phyloP scores from a whole-genome alignment of 2,113 vertebrate species.

The Petroica traversi region DNA sequence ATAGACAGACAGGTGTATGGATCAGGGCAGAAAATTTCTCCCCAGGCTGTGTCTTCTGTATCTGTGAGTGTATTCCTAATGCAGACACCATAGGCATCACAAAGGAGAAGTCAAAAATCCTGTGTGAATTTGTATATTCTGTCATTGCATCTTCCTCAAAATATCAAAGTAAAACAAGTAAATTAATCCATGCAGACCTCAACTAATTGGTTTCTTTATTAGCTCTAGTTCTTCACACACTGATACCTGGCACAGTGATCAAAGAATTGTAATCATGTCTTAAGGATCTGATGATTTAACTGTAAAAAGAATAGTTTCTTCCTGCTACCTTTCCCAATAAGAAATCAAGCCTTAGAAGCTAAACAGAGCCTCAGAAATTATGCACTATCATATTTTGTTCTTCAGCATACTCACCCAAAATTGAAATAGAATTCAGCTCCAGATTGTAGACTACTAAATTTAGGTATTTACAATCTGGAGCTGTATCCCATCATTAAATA shows the following conservation, averaged over 20 bases:
- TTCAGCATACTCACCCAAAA: neutral
- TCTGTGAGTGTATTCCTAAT: neutral
- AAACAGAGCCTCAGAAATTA: neutral
- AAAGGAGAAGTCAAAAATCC: neutral
- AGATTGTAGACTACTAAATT: constrained; percentile 5
- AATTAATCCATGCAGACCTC: neutral
- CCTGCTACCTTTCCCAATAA: neutral
- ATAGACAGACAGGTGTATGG: neutral
- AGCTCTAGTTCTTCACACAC: neutral
- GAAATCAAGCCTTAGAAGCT: neutral
- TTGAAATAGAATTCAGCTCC: neutral
- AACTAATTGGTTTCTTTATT: neutral
- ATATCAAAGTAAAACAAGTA: neutral
- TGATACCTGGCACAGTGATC: neutral
- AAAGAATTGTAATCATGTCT: neutral
- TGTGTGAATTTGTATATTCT: neutral
- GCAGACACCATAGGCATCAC: neutral
- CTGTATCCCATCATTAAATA: neutral
- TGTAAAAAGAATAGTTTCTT: neutral
- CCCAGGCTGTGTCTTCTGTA: neutral
- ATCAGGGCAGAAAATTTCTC: neutral
- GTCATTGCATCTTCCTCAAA: neutral
- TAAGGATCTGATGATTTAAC: neutral
- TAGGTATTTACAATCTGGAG: neutral
- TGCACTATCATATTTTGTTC: neutral